Conservation (phyloP, 2,797 vertebrate genomes). For the Scolopax rusticola region DNA sequence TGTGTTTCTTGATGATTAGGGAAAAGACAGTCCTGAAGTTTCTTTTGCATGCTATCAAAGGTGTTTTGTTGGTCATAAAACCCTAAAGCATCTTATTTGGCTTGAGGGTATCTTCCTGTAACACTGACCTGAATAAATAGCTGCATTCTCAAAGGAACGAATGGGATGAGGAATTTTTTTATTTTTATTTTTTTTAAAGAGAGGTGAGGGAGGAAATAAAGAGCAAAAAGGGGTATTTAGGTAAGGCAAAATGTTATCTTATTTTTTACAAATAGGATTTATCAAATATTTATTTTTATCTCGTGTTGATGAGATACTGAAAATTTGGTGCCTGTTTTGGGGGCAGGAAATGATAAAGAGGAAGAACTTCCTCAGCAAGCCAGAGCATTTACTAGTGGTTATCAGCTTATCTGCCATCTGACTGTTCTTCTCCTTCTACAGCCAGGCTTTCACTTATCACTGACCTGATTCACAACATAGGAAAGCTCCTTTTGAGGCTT, state of each 20-base stretch:
- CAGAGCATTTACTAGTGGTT: not conserved
- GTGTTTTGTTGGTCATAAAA: not conserved
- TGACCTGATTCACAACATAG: not conserved
- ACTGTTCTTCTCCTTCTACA: not conserved
- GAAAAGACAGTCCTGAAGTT: not conserved
- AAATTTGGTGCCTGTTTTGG: not conserved
- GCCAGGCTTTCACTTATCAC: not conserved
- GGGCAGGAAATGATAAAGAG: not conserved
- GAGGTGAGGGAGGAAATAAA: not conserved
- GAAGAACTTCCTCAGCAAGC: not conserved
- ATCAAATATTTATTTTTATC: not conserved
- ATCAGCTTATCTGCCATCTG: not conserved
- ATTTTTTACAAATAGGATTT: not conserved
- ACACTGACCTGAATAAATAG: not conserved
- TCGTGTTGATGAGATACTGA: fast-evolving
- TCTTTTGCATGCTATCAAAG: not conserved
- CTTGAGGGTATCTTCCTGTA: not conserved
- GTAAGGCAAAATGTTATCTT: not conserved
- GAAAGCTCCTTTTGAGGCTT: not conserved
- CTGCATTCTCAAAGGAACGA: not conserved
- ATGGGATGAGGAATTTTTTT: not conserved
- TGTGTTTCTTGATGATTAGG: not conserved
- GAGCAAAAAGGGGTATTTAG: not conserved
- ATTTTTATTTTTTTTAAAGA: not conserved
- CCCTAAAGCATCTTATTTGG: not conserved